Evolutionary conservation across 2,888 invertebrate species (phyloP), one percentile per base, ranked within the genome.

Genomic region (Apodemia duryi): DNA sequence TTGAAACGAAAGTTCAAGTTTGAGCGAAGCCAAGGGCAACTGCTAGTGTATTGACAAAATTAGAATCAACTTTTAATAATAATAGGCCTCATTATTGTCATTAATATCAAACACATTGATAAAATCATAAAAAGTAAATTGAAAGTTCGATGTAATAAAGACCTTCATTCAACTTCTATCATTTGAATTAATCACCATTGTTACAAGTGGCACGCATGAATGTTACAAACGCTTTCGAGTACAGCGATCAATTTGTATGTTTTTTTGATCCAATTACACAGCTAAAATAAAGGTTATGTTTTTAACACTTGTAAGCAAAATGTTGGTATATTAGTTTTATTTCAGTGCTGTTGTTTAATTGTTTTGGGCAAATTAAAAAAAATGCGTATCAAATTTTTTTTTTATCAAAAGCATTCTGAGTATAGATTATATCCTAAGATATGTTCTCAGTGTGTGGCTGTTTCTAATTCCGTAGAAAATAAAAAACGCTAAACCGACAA

Each of bases 151-250:
- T 28, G 54, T 54, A 54, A 54, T 54, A 29, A 54, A 54, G 54
- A 54, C 54, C 43, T n/a, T 41, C 63, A 54, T 35, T 62, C 60
- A 29, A 11, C 51, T 43, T 62, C 61, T 43, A 43, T 38, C 52
- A 66, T 66, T 51, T 66, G 49, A 63, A 66, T 49, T 54, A 49
- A 46, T 66, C 64, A 65, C 62, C 61, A 65, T 67, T 65, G 62
- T 64, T 63, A 32, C 21, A 9, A 32, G 32, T 21, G 54, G 46
- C 11, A n/a, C n/a, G 43, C 21, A 52, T 38, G 51, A 32, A 63
- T 41, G 57, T 29, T 29, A 28, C n/a, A 61, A 54, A 64, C 32
- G 46, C 61, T 66, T 63, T 63, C 63, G 28, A 54, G 11, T 54
- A 28, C 54, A 52, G 21, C 21, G 9, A 52, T n/a, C 52, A 21